A percentile compares a stretch with the other conserved stretches of the same genome.
phyloP scores from a whole-genome alignment of 2,113 vertebrate genomes.

The Pachypanchax playfairii region DNA sequence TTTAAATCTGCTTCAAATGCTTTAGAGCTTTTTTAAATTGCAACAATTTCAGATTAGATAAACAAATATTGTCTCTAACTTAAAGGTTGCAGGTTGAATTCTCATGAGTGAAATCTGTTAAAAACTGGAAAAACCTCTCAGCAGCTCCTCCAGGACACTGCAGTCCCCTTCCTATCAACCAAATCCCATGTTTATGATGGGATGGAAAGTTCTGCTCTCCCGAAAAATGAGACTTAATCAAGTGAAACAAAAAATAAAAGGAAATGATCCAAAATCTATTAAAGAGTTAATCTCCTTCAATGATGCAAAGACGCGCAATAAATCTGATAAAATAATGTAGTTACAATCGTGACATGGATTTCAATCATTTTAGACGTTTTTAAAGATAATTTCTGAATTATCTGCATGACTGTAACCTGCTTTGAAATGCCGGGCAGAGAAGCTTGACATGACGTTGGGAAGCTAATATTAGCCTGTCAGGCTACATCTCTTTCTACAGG shows the following conservation, averaged over 20 bases:
- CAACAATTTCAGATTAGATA: no score
- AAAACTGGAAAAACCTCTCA: conserved; percentile 32
- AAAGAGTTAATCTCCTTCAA: no score
- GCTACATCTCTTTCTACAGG: not conserved
- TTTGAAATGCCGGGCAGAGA: not conserved
- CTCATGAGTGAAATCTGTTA: conserved; percentile 6
- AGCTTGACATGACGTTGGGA: conserved; percentile 49
- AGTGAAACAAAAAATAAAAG: not conserved
- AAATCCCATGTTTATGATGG: conserved; percentile 21
- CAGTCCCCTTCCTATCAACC: conserved; percentile 54
- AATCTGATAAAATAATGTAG: no score
- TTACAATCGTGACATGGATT: no score
- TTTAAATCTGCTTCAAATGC: not conserved
- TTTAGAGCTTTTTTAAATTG: not conserved
- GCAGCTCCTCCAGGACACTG: conserved; percentile 14
- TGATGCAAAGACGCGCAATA: no score
- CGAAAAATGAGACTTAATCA: not conserved
- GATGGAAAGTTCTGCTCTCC: conserved; percentile 31
- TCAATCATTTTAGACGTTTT: not conserved
- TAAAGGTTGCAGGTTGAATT: conserved; percentile 27
- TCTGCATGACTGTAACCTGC: not conserved
- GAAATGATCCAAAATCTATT: no score
- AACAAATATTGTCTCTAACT: no score
- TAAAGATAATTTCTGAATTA: not conserved
- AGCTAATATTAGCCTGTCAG: conserved; percentile 37